phyloP scores from a whole-genome alignment of 2,797 vertebrate species.

The Triplophysa yarkandensis region DNA sequence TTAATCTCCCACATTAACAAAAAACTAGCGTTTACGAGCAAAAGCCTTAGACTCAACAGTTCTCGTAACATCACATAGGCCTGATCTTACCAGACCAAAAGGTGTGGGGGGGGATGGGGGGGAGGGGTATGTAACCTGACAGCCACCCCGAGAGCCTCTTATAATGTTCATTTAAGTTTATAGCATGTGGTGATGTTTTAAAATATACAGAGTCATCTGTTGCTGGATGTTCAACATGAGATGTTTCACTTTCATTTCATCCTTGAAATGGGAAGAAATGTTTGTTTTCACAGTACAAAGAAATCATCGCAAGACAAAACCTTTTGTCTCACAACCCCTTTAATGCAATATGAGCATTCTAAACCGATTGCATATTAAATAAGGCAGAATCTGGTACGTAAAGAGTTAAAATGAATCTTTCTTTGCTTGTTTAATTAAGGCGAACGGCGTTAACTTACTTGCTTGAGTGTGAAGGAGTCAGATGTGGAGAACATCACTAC shows the following conservation, averaged over 20 bases:
- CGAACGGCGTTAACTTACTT: constrained; percentile 73
- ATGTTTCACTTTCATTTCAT: too few species aligned
- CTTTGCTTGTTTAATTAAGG: neutral
- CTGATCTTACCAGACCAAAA: neutral
- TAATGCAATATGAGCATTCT: neutral
- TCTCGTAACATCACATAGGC: neutral
- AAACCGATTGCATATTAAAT: neutral
- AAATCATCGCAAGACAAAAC: neutral
- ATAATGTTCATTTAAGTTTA: too few species aligned
- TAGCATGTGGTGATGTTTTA: too few species aligned
- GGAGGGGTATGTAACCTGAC: too few species aligned
- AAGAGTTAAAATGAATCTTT: neutral
- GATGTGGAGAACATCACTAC: constrained; percentile 95
- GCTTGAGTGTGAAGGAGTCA: constrained; percentile 93
- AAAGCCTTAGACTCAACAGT: neutral
- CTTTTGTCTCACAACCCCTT: neutral
- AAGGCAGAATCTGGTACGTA: neutral
- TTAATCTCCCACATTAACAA: neutral
- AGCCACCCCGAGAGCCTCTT: neutral
- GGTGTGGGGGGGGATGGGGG: too few species aligned
- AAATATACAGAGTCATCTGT: too few species aligned
- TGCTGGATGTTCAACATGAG: too few species aligned
- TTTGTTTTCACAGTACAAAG: neutral
- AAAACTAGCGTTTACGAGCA: neutral
- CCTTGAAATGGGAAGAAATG: too few species aligned